phyloP scores from a whole-genome alignment of 2,888 invertebrate species.

The Lagria hirta region DNA sequence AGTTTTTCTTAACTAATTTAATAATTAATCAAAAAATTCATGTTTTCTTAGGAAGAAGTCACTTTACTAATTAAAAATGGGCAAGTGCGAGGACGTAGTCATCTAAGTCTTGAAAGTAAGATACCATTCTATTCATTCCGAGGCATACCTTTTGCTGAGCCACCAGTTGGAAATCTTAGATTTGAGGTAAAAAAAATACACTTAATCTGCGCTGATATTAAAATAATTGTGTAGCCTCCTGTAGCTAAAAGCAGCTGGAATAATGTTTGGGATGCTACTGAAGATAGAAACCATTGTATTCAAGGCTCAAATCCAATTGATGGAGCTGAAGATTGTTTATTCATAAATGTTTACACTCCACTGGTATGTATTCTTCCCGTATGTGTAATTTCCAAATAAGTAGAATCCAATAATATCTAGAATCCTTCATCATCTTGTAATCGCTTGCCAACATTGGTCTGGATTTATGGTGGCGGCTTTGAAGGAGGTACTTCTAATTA shows the following conservation, averaged over 20 bases:
- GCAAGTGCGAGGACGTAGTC: constrained; percentile 27
- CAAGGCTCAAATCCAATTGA: constrained; percentile 21
- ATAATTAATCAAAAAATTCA: no score
- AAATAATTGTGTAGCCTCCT: constrained; percentile 61
- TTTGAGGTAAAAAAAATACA: constrained; percentile 26
- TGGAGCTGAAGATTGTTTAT: constrained; percentile 36
- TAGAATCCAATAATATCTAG: no score
- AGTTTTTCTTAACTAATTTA: no score
- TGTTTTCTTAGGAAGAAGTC: no score
- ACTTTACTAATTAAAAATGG: constrained; percentile 30
- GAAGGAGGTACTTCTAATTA: constrained; percentile 30
- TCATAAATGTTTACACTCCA: constrained; percentile 35
- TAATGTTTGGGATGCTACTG: constrained; percentile 27
- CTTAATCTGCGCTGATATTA: no score
- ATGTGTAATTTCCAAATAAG: no score
- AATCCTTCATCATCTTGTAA: constrained; percentile 2
- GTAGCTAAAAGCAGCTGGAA: constrained; percentile 31
- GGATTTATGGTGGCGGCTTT: constrained; percentile 37
- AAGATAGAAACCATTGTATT: constrained; percentile 29
- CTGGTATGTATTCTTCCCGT: constrained; percentile 26
- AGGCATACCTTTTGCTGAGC: constrained; percentile 33
- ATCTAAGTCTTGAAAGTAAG: constrained; percentile 13
- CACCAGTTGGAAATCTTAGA: constrained; percentile 27
- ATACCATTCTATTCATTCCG: constrained; percentile 24
- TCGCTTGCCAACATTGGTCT: constrained; percentile 34